phyloP scores from a whole-genome alignment of 1,140 invertebrate species.

The Uloborus diversus region DNA sequence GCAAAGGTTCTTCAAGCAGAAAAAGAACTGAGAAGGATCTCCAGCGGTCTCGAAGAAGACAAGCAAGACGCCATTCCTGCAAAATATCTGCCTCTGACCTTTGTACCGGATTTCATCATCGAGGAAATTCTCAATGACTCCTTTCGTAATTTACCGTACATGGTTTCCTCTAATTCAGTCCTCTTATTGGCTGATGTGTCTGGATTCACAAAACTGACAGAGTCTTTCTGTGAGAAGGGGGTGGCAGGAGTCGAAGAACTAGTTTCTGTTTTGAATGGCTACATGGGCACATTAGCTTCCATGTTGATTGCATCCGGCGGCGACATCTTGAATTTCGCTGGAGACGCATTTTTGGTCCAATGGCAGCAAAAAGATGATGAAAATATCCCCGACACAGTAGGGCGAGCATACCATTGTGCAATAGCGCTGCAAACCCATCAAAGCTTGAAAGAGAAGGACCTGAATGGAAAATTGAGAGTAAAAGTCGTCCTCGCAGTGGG shows the following conservation, averaged over 20 bases:
- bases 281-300: conserved; percentile 20
- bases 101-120: conserved; percentile 11
- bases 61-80: background rate
- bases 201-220: conserved; percentile 21
- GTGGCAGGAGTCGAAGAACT: conserved; percentile 12
- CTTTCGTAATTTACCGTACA: conserved; percentile 4
- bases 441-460: background rate
- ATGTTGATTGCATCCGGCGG: conserved; percentile 12
- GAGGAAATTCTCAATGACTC: conserved; percentile 2
- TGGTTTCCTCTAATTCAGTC: background rate
- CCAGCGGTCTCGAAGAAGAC: too few species aligned
- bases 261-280: conserved; percentile 24
- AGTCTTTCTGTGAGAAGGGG: conserved; percentile 31
- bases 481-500: conserved; percentile 24
- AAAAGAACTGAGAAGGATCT: too few species aligned
- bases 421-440: conserved; percentile 6
- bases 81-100: conserved; percentile 13
- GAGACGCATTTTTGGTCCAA: conserved; percentile 27
- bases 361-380: background rate
- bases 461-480: conserved; percentile 3
- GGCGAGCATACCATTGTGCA: conserved; percentile 12
- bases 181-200: conserved; percentile 18
- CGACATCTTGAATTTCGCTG: conserved; percentile 28
- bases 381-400: background rate
- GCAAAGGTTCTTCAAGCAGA: too few species aligned